Evolutionary conservation across 2,888 invertebrate species (phyloP).

Genomic region (Tribolium freemani): DNA sequence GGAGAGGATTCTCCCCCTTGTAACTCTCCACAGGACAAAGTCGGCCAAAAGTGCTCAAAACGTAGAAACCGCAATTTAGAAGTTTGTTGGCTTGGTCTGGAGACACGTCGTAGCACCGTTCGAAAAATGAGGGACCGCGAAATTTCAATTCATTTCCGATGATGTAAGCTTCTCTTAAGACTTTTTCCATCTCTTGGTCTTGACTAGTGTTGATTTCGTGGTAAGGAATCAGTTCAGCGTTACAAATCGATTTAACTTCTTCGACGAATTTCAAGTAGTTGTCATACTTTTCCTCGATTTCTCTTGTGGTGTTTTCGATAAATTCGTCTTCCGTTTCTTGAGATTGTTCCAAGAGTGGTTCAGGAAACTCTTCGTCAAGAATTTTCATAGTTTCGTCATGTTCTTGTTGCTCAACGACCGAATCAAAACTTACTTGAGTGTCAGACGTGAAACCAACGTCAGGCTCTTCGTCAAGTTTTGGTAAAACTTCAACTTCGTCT

Average conservation of each 20-base stretch:
- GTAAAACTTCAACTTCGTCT: conserved; percentile 42
- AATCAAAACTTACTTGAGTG: conserved; percentile 64
- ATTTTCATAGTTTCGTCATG: conserved; percentile 67
- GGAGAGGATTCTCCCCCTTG: conserved; percentile 69
- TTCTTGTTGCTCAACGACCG: conserved; percentile 70
- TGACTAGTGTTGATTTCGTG: conserved; percentile 65
- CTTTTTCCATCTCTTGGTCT: conserved; percentile 58
- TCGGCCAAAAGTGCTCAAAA: conserved; percentile 75
- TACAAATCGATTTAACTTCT: conserved; percentile 63
- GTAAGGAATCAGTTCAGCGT: conserved; percentile 69
- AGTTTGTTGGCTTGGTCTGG: conserved; percentile 72
- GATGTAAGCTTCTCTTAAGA: conserved; percentile 58
- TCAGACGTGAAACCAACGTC: conserved; percentile 42
- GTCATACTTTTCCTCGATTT: conserved; percentile 69
- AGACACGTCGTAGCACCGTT: conserved; percentile 71
- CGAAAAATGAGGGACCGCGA: conserved; percentile 71
- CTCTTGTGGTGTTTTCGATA: conserved; percentile 67
- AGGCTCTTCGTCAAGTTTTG: conserved; percentile 34
- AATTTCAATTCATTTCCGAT: conserved; percentile 64
- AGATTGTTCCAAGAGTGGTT: conserved; percentile 63
- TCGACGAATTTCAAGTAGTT: conserved; percentile 68
- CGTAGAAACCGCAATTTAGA: conserved; percentile 72
- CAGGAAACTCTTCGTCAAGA: conserved; percentile 66
- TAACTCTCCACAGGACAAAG: conserved; percentile 76
- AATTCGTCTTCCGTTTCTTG: conserved; percentile 68